Percentiles rank a stretch among this genome's conserved stretches.
Conservation (phyloP, 1,140 invertebrate species). For the Melipona quadrifasciata region DNA sequence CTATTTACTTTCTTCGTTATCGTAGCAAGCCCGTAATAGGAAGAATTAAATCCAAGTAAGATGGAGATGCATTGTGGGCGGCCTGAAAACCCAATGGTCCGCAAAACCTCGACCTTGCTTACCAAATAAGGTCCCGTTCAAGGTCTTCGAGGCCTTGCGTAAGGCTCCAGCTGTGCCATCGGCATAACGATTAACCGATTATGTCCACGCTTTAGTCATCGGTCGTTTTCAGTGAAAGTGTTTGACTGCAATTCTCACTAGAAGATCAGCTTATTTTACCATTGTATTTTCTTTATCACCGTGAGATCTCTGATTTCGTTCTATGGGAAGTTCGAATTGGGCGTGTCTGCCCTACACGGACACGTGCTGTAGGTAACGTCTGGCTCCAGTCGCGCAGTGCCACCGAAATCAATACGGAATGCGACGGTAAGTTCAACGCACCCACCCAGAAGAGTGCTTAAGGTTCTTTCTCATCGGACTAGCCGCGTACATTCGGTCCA, state of each 20-base stretch:
- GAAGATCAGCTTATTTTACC: background rate
- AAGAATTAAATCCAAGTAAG: constrained; percentile 36
- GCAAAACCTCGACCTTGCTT: constrained; percentile 62
- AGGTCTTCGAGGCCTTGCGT: constrained; percentile 58
- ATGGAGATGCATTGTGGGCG: constrained; percentile 33
- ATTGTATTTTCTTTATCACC: background rate
- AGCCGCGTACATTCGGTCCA: constrained; percentile 38
- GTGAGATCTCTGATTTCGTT: background rate
- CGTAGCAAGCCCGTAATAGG: background rate
- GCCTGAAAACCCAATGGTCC: constrained; percentile 63
- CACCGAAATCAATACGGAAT: constrained; percentile 62
- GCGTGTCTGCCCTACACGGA: constrained; percentile 61
- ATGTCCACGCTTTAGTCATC: constrained; percentile 43
- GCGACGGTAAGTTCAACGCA: constrained; percentile 61
- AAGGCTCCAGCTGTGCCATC: constrained; percentile 43
- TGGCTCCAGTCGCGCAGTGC: constrained; percentile 49
- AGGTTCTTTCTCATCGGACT: constrained; percentile 52
- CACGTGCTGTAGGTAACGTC: constrained; percentile 64
- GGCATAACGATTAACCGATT: constrained; percentile 56
- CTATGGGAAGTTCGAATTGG: constrained; percentile 26
- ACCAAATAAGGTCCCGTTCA: constrained; percentile 65
- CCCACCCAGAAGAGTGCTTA: constrained; percentile 51
- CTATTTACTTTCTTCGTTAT: constrained; percentile 35
- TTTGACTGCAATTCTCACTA: background rate
- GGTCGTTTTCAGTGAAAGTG: constrained; percentile 35